Evolutionary conservation across 2,888 invertebrate species (phyloP).

Genomic region (Polydesmus complanatus): DNA sequence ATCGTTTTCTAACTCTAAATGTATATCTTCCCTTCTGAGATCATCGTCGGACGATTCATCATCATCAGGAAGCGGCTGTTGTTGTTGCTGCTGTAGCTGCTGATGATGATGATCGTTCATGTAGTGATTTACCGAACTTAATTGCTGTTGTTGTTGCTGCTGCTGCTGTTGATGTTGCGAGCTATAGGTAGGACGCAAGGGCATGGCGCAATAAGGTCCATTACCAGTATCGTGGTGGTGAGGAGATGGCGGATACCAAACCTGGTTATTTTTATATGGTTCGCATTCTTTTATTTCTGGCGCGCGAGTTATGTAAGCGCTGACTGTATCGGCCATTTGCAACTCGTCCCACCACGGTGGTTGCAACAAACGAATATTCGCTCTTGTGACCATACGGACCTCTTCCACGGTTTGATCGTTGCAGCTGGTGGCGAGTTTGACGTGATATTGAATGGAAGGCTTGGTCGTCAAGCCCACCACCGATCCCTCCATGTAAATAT

Average conservation of each 20-base stretch:
- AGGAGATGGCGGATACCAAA: not conserved
- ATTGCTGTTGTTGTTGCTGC: not conserved
- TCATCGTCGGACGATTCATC: conserved; percentile 45
- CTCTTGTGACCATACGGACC: conserved; percentile 62
- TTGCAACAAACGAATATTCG: conserved; percentile 73
- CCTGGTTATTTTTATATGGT: not conserved
- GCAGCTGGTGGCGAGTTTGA: conserved; percentile 42
- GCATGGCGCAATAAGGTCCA: not conserved
- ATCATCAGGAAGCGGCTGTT: conserved; percentile 49
- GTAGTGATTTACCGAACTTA: too few relatives aligned
- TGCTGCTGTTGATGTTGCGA: not conserved
- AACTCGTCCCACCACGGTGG: conserved; percentile 97
- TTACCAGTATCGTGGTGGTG: not conserved
- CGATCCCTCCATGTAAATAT: conserved; percentile 69
- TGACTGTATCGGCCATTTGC: conserved; percentile 33
- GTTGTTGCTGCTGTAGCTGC: conserved; percentile 28
- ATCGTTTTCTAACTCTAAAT: conserved; percentile 63
- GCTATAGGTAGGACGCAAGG: not conserved
- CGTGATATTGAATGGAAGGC: conserved; percentile 51
- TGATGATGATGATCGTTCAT: conserved; percentile 34
- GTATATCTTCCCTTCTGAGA: conserved; percentile 68
- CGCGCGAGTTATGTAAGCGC: not conserved
- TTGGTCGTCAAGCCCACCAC: conserved; percentile 53
- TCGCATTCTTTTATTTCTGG: not conserved
- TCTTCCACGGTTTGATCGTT: conserved; percentile 30